Conservation (phyloP, 1,140 invertebrate genomes). For the Arctopsyche grandis region DNA sequence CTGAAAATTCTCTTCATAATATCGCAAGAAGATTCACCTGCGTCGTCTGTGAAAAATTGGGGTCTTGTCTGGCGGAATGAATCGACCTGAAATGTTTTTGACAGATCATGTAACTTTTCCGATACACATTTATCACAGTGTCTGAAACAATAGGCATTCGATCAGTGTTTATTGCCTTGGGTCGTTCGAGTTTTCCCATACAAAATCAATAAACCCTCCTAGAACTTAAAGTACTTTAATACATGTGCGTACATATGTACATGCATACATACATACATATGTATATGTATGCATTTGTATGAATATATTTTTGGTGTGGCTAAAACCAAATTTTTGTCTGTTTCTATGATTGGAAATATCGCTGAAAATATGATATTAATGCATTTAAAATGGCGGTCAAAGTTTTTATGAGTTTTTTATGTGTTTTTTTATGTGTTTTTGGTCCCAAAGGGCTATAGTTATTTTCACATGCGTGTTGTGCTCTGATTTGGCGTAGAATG, state of each 20-base stretch:
- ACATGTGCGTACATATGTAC: background rate
- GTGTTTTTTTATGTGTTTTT: too few relatives aligned
- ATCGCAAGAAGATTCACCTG: background rate
- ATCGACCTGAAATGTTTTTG: conserved; percentile 25
- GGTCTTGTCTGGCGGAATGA: conserved; percentile 8
- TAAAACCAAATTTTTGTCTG: too few relatives aligned
- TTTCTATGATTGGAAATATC: too few relatives aligned
- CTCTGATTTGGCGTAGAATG: too few relatives aligned
- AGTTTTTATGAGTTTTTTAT: too few relatives aligned
- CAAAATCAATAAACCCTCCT: background rate
- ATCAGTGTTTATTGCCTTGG: conserved; percentile 14
- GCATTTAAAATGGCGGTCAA: too few relatives aligned
- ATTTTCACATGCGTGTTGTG: too few relatives aligned
- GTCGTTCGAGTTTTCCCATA: conserved; percentile 12
- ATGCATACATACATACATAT: conserved; percentile 12
- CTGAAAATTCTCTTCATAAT: background rate
- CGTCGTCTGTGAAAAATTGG: background rate
- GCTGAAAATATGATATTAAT: too few relatives aligned
- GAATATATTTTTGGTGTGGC: background rate
- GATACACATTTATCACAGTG: conserved; percentile 28
- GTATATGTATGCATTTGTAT: conserved; percentile 7
- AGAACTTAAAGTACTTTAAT: background rate
- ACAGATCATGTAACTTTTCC: conserved; percentile 30
- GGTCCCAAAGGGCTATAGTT: too few relatives aligned
- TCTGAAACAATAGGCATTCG: conserved; percentile 30